Conservation (phyloP, 2,888 invertebrate genomes). For the Mimumesa dahlbomi region DNA sequence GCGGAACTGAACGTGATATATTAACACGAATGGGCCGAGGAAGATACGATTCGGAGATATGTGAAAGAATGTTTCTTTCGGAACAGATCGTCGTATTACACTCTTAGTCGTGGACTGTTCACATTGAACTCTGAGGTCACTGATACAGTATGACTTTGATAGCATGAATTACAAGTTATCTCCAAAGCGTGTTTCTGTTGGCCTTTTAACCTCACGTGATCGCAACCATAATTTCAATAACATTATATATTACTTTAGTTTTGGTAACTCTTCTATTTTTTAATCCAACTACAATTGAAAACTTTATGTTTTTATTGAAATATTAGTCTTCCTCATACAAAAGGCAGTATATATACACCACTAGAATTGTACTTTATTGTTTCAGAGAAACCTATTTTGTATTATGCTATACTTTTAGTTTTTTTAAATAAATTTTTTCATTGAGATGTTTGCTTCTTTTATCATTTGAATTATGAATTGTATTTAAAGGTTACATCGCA, state of each 20-base stretch:
- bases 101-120: constrained; percentile 29
- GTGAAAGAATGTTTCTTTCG: constrained; percentile 12
- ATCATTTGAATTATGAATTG: background rate
- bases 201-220: constrained; percentile 73
- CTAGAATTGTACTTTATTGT: too few species aligned
- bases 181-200: constrained; percentile 45
- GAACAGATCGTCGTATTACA: constrained; percentile 23
- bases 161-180: constrained; percentile 67
- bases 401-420: too few species aligned
- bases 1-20: background rate
- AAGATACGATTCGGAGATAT: background rate
- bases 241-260: constrained; percentile 19
- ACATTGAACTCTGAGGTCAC: constrained; percentile 53
- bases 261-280: background rate
- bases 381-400: too few species aligned
- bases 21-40: background rate
- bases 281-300: too few species aligned
- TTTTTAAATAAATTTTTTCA: background rate
- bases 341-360: too few species aligned
- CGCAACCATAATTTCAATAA: constrained; percentile 28
- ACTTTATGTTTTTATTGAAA: too few species aligned
- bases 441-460: background rate
- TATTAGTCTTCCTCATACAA: too few species aligned
- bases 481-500: too few species aligned
- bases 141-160: constrained; percentile 61